These are phyloP conservation scores for Bucorvus abyssinicus DNA, from an alignment of 2,797 vertebrate genomes.

Conservation along the genomic window DNA sequence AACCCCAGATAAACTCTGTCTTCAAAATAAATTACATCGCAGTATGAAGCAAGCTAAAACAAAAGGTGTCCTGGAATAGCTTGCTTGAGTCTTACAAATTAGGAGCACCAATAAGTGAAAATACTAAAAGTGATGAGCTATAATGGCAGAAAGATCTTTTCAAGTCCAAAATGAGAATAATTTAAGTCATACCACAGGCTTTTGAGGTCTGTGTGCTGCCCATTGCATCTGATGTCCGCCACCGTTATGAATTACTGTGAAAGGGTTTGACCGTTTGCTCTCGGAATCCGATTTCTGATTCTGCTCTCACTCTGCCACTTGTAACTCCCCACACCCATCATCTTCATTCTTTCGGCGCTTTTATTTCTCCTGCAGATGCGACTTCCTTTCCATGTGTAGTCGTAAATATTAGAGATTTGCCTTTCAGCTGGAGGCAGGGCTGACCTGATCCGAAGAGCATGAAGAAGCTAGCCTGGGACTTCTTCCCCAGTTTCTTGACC, in stretches of 20 bases:
- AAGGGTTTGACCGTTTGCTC: neutral
- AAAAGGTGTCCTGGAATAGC: neutral
- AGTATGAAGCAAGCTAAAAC: neutral
- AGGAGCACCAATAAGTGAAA: neutral
- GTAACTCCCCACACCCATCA: neutral
- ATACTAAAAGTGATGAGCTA: neutral
- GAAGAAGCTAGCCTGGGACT: neutral
- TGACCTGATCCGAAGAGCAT: neutral
- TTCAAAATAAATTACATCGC: neutral
- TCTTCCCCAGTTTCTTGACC: neutral
- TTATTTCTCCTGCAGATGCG: conserved; percentile 4
- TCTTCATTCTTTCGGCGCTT: neutral
- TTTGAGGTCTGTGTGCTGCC: neutral
- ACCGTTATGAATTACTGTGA: neutral
- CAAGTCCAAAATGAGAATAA: neutral
- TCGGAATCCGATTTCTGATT: neutral
- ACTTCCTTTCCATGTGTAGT: neutral
- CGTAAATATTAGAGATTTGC: neutral
- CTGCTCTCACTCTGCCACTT: neutral
- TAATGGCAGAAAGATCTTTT: neutral
- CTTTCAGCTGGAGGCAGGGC: neutral
- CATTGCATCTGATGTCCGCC: no score
- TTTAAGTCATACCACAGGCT: neutral
- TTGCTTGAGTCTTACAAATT: neutral
- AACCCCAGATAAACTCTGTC: conserved; percentile 25